phyloP scores from a whole-genome alignment of 2,888 invertebrate genomes.

The Cecidostiba fungosa region DNA sequence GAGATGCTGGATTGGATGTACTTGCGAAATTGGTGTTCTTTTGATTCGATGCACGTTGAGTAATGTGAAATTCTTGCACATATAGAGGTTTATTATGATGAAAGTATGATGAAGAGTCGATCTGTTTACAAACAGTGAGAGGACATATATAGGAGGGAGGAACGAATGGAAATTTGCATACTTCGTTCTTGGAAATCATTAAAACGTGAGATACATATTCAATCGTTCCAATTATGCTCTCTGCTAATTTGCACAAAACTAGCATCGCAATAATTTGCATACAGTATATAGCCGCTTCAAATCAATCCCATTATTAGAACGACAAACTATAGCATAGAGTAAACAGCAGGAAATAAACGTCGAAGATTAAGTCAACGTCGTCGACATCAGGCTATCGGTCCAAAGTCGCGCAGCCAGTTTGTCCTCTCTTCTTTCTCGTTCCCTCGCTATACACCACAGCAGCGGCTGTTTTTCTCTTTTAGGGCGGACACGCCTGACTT shows the following conservation, averaged over 20 bases:
- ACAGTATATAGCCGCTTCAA: neutral
- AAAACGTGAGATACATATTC: neutral
- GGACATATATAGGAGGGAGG: too few species aligned
- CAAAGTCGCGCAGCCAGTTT: constrained; percentile 57
- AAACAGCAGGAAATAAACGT: constrained; percentile 13
- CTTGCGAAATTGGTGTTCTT: neutral
- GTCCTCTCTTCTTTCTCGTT: constrained; percentile 51
- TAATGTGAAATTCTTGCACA: neutral
- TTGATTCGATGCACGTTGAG: neutral
- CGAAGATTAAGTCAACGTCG: constrained; percentile 47
- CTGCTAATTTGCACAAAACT: neutral
- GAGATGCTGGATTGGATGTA: neutral
- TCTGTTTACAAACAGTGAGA: neutral
- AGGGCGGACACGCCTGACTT: constrained; percentile 64
- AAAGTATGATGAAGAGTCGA: neutral
- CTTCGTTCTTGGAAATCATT: neutral
- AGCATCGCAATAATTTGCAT: neutral
- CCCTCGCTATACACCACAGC: constrained; percentile 53
- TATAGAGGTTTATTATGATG: neutral
- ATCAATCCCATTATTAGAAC: neutral
- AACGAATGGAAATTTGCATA: neutral
- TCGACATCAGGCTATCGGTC: constrained; percentile 64
- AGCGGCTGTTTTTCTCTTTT: constrained; percentile 57
- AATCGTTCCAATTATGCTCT: neutral
- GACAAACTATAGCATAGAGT: neutral